Evolutionary conservation across 2,797 vertebrate genomes (phyloP), one percentile per base, ranked within the genome.

Genomic region (Aplochiton taeniatus): DNA sequence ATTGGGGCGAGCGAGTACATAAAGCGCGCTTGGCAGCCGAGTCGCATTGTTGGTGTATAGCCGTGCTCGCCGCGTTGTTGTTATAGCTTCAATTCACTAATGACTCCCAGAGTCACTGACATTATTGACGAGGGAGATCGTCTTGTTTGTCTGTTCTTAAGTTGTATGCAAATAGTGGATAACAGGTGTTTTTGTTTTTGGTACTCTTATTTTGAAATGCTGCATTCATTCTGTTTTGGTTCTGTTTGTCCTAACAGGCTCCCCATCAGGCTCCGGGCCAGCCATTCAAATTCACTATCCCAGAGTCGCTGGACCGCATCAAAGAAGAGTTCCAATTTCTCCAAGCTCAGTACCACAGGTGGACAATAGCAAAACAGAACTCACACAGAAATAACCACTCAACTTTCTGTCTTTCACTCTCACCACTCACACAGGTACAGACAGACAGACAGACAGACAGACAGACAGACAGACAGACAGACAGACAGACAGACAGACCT

Each of bases 261-360:
- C 95, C 95, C 78, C 95, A 96, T 79, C 96, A 98, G 93, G 94
- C 93, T 89, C 94, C 94, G 78, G 95, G 95, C 73, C 96, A 97
- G 88, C 93, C 94, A 76, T 98, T 97, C 91, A 97, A 98, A 88
- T 98, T 98, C 88, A 98, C 96, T 73, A 96, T 98, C 86, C 95
- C 96, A 52, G 95, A 98, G 77, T 97, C 95, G 46, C 86, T 97
- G 89, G 96, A 98, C 82, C 93, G 96, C 76, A 98, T 98, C 88
- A 98, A 98, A 81, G 96, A 98, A 82, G 96, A 96, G 87, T 97
- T 98, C 88, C 95, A 97, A 91, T 98, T 97, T 77, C 92, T 96
- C 19, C 96, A 97, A 88, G 96, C 95, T 1, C 96, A 97, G 90
- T 97, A 96, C 90, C 95, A 96, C 95, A 96, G 96, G 96, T 90